Conservation (phyloP, 37 sponge, comb jelly and placozoan species). For the Diacarnus erythraeanus region DNA sequence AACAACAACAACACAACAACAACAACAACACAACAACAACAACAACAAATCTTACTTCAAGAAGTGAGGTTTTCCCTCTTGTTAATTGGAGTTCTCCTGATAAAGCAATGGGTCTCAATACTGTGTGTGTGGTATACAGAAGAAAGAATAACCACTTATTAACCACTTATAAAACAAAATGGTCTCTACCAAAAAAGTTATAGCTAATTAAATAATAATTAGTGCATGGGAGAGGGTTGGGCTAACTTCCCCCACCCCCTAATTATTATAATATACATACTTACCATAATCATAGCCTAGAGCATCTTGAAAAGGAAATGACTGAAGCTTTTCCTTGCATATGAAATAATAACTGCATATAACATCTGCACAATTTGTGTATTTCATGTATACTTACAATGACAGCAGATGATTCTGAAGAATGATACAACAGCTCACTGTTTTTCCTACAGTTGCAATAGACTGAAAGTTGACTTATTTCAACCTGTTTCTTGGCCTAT, state of each 20-base stretch:
- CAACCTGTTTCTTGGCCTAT: not conserved
- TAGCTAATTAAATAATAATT: too few relatives aligned
- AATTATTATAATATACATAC: not conserved
- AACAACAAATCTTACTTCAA: not conserved
- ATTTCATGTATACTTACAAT: not conserved
- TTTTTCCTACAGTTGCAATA: not conserved
- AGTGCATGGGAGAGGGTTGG: not conserved
- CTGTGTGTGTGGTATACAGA: too few relatives aligned
- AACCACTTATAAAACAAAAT: too few relatives aligned
- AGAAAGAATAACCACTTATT: too few relatives aligned
- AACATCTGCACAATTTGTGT: not conserved
- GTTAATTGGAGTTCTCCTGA: not conserved
- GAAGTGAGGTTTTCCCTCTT: not conserved
- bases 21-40: too few relatives aligned
- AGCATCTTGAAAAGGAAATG: not conserved
- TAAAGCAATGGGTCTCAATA: not conserved
- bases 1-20: too few relatives aligned
- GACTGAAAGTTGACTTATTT: not conserved
- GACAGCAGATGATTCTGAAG: not conserved
- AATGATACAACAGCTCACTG: not conserved
- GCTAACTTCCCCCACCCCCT: too few relatives aligned
- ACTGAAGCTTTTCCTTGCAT: not conserved
- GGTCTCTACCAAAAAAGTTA: too few relatives aligned
- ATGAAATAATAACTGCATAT: not conserved
- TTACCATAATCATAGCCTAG: conserved; percentile 1